Evolutionary conservation across 2,888 invertebrate species (phyloP), one percentile per base, ranked within the genome.

Genomic region (Oscheius sp.): DNA sequence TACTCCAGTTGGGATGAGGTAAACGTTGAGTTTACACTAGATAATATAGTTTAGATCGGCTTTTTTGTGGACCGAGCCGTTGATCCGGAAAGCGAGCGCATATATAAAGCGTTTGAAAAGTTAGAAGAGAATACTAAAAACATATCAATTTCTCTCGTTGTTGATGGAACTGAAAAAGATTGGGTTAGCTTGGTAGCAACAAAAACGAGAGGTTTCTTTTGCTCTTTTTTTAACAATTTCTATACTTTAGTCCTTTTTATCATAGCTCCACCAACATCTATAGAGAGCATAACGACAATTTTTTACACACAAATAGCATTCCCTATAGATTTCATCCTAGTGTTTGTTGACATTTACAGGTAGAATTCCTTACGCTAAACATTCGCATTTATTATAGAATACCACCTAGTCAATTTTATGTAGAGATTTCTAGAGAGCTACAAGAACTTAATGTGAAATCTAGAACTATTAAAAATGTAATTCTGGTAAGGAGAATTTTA

Each of bases 321-420:
- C 1, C 61, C 61, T n/a, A 5, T 6, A n/a, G 61, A 61, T 45
- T 61, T 45, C 45, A 45, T 39, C 29, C 8, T 61, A n/a, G 29
- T 61, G 23, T 61, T 45, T 27, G 61, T 61, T 6, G 42, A 61
- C 27, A 23, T 61, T 27, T 45, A 61, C 31, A 61, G 55, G 55
- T 33, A n/a, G n/a, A n/a, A n/a, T n/a, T n/a, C n/a, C n/a, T n/a
- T n/a, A n/a, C n/a, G n/a, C n/a, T n/a, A n/a, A n/a, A n/a, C n/a
- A n/a, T n/a, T n/a, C n/a, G n/a, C n/a, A n/a, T n/a, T n/a, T n/a
- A n/a, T 42, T 42, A 10, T 20, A 55, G 61, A 15, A 27, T 61
- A 12, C 61, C 39, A n/a, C 15, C 61, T 4, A 42, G 15, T 15
- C 61, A 61, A 5, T 61, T 61, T 45, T 61, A 61, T 17, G 12